Percentiles rank a stretch among this genome's conserved stretches.
Evolutionary conservation across 2,797 vertebrate species (phyloP).

Genomic region (Champsocephalus esox): DNA sequence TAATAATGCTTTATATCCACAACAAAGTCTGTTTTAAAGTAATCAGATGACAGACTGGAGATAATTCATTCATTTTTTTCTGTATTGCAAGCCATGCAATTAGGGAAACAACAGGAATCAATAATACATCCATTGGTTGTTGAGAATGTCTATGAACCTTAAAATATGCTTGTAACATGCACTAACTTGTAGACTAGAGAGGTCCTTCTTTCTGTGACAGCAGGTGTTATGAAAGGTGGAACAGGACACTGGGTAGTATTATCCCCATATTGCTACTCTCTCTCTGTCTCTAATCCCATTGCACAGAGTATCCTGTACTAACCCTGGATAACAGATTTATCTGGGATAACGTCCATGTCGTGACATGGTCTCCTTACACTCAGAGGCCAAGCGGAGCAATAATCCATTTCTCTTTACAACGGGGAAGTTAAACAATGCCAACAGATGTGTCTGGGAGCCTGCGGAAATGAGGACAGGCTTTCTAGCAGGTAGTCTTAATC

Average conservation of each 20-base stretch:
- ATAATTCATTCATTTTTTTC: constrained; percentile 36
- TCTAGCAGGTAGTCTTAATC: constrained; percentile 84
- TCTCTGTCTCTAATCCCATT: constrained; percentile 69
- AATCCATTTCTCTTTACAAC: constrained; percentile 79
- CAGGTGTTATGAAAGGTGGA: constrained; percentile 62
- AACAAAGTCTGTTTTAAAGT: constrained; percentile 12
- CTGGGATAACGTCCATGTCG: constrained; percentile 80
- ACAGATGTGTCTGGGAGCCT: constrained; percentile 79
- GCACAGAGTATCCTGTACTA: constrained; percentile 69
- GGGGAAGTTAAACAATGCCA: constrained; percentile 80
- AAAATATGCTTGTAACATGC: constrained; percentile 14
- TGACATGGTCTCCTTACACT: constrained; percentile 69
- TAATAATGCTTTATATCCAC: constrained; percentile 11
- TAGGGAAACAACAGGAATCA: background rate
- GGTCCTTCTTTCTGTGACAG: constrained; percentile 20
- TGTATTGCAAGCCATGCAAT: constrained; percentile 21
- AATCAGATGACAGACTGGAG: constrained; percentile 19
- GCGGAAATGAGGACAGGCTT: constrained; percentile 81
- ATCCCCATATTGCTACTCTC: constrained; percentile 65
- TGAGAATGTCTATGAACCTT: background rate
- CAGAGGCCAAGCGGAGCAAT: constrained; percentile 70
- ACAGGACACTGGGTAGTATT: constrained; percentile 68
- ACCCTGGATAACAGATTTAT: constrained; percentile 82
- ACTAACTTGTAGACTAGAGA: constrained; percentile 11
- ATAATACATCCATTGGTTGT: background rate